Percentiles rank a stretch among this genome's conserved stretches.
Evolutionary conservation across 2,113 vertebrate genomes (phyloP).

Genomic region (Psettodes erumei): DNA sequence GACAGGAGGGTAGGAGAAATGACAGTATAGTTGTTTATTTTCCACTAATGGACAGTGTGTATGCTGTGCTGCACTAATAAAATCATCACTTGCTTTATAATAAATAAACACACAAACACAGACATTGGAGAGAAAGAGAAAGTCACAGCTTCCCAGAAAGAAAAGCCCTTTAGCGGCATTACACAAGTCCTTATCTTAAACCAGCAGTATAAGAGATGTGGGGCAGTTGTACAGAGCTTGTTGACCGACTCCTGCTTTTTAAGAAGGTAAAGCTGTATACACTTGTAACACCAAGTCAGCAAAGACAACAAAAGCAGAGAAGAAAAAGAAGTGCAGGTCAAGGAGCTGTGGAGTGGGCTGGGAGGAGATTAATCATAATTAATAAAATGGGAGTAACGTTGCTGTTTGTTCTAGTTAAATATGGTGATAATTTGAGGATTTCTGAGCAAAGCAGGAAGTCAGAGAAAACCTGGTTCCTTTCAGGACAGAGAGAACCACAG

Average conservation of each 20-base stretch:
- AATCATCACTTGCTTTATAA: conserved; percentile 66
- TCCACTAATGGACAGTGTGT: conserved; percentile 65
- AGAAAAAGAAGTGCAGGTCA: conserved; percentile 15
- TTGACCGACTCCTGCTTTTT: conserved; percentile 11
- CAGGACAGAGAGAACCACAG: conserved; percentile 46
- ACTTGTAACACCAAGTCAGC: conserved; percentile 1
- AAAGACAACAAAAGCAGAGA: conserved; percentile 12
- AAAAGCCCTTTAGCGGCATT: conserved; percentile 17
- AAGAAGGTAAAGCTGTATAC: conserved; percentile 17
- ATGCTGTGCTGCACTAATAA: conserved; percentile 64
- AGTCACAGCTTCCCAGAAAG: conserved; percentile 26
- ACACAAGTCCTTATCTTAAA: conserved; percentile 32
- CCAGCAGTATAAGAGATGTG: conserved; percentile 24
- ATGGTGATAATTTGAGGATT: conserved; percentile 24
- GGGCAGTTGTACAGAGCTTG: background rate
- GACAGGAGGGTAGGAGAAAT: conserved; percentile 1
- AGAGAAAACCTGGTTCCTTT: conserved; percentile 38
- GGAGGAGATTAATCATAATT: conserved; percentile 52
- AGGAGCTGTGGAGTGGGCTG: conserved; percentile 1
- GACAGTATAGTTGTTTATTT: conserved; percentile 65
- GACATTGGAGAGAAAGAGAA: conserved; percentile 39
- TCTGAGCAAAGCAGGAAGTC: conserved; percentile 29
- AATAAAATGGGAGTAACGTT: conserved; percentile 52
- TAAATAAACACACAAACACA: conserved; percentile 76
- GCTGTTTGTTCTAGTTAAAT: conserved; percentile 25